phyloP scores from a whole-genome alignment of 2,797 vertebrate genomes.

The Sciurus carolinensis region DNA sequence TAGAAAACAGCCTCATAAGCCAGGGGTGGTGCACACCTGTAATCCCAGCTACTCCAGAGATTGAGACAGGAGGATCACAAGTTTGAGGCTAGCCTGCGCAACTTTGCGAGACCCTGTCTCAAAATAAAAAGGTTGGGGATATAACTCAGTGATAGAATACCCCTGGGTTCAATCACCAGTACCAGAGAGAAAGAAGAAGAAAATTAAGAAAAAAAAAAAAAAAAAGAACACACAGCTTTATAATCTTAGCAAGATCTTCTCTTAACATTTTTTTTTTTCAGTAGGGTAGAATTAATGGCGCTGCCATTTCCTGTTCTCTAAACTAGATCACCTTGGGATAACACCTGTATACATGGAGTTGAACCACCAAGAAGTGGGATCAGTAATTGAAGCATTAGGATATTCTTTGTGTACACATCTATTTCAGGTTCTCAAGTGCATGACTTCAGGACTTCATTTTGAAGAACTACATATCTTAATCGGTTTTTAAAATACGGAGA shows the following conservation, averaged over 20 bases:
- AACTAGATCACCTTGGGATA: slow-evolving; percentile 22
- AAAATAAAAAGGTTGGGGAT: background rate
- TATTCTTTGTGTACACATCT: background rate
- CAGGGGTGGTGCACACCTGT: background rate
- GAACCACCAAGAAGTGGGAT: background rate
- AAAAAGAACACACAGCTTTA: background rate
- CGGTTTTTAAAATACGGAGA: slow-evolving; percentile 56
- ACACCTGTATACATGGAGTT: background rate
- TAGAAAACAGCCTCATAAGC: slow-evolving; percentile 10
- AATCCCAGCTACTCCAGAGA: background rate
- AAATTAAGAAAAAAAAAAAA: no score
- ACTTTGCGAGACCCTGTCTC: background rate
- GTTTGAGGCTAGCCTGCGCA: background rate
- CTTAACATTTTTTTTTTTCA: background rate
- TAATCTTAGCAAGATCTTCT: slow-evolving; percentile 27
- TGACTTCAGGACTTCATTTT: slow-evolving; percentile 48
- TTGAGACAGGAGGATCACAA: background rate
- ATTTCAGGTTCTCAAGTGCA: slow-evolving; percentile 14
- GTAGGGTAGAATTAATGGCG: slow-evolving; percentile 12
- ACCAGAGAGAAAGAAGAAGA: no score
- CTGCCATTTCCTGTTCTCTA: background rate
- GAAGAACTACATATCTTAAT: slow-evolving; percentile 39
- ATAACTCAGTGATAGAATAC: background rate
- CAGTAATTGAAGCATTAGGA: background rate
- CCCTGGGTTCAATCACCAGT: no score